These are phyloP conservation scores for Rhinogobio ventralis DNA, from an alignment of 2,797 vertebrate genomes.

Conservation along the genomic window DNA sequence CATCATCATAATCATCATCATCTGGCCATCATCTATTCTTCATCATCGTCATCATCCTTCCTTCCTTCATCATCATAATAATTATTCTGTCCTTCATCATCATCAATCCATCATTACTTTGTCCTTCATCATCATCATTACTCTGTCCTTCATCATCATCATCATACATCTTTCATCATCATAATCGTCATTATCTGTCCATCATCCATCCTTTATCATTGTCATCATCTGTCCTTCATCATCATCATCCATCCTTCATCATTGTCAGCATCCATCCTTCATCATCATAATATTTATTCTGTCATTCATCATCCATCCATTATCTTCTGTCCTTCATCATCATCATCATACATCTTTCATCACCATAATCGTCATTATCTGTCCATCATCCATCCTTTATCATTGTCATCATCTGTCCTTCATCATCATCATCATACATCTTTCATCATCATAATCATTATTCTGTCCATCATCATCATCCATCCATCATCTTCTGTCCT, in stretches of 20 bases:
- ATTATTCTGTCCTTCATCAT: neutral
- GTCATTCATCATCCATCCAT: neutral
- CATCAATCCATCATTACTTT: neutral
- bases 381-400: neutral
- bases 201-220: too few relatives aligned
- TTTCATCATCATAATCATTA: neutral
- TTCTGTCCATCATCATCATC: neutral
- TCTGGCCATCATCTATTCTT: too few relatives aligned
- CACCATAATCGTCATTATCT: neutral
- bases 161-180: too few relatives aligned
- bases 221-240: too few relatives aligned
- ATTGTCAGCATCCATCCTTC: neutral
- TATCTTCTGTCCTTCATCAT: neutral
- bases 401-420: neutral
- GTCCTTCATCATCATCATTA: too few relatives aligned
- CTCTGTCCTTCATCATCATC: too few relatives aligned
- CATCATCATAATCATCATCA: too few relatives aligned
- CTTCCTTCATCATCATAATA: too few relatives aligned
- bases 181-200: too few relatives aligned
- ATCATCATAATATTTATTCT: neutral
- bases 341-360: neutral
- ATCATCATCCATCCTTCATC: neutral
- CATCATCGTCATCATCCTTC: too few relatives aligned
- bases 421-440: neutral
- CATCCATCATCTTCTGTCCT: neutral